Base-by-base conservation (phyloP, 2,113 vertebrate species). In the Nothocercus julius region DNA sequence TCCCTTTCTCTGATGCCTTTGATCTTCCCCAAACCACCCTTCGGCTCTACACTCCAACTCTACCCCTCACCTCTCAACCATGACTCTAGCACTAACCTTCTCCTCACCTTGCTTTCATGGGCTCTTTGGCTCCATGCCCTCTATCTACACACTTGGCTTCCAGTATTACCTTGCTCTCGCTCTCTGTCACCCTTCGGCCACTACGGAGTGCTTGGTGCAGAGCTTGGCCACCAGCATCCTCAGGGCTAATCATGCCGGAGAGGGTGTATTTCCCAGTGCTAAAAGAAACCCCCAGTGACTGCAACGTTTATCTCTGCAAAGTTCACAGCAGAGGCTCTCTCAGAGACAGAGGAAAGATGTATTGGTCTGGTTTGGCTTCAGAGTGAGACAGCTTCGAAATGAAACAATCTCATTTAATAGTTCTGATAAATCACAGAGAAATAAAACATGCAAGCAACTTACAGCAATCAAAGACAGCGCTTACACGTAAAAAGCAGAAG, bases 131-230 rank as follows among this genome's bases (percentile, higher is more conserved):
- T 87, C 56, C 34, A 3, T 30, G 13, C 54, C 27, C 28, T 30
- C 54, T 32, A 11, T 42, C 58, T 28, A 59, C 0, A 0, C 45
- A 44, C 30, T 38, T 85, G 69, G 77, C 44, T 90, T 38, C 9
- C 67, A 87, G 42, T 74, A 68, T 75, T 74, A 77, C 54, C 63
- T 68, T 51, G 68, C 28, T 30, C 45, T 74, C 28, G 3, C 59
- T 87, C 62, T 75, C 63, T 68, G n/a, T 53, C 82, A 61, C 59
- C 27, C 58, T 85, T 69, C 77, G 89, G 32, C 61, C 67, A 49
- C 24, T 7, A 13, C 1, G 25, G 7, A 49, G 5, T 78, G 45
- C 27, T 42, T 1, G 0, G 24, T 21, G 27, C 2, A 28, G 5
- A 82, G 40, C 42, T 72, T 19, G 81, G 51, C 47, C 89, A 54